These are phyloP conservation scores for Myotis brandtii DNA, from an alignment of 2,113 vertebrate genomes.

Conservation along the genomic window DNA sequence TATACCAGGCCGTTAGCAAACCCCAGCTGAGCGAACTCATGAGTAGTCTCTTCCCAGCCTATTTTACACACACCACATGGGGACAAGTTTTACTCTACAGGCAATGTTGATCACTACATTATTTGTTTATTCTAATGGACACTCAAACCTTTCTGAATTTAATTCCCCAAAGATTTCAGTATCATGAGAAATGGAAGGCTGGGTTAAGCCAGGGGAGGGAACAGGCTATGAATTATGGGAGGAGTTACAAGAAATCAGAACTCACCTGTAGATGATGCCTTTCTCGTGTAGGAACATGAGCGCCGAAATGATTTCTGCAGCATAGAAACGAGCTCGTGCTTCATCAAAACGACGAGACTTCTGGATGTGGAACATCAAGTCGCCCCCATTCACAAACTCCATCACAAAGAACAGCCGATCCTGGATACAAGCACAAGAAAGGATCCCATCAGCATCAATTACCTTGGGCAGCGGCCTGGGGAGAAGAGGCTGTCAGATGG, in stretches of 20 bases:
- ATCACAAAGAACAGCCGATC: conserved; percentile 99
- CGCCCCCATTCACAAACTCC: conserved; percentile 99
- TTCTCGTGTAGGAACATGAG: conserved; percentile 97
- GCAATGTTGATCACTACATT: background rate
- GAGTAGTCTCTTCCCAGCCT: background rate
- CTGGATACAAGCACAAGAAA: conserved; percentile 84
- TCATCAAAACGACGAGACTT: conserved; percentile 98
- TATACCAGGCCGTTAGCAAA: background rate
- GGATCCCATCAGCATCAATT: background rate
- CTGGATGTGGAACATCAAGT: conserved; percentile 99
- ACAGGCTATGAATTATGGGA: too few relatives aligned
- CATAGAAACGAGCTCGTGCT: conserved; percentile 94
- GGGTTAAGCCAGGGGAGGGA: background rate
- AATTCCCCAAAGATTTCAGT: background rate
- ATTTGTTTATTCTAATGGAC: background rate
- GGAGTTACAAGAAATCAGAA: background rate
- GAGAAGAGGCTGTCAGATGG: background rate
- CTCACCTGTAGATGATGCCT: conserved; percentile 97
- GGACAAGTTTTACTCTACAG: background rate
- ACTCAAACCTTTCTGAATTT: background rate
- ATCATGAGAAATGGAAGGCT: background rate
- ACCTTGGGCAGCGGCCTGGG: background rate
- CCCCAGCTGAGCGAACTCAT: background rate
- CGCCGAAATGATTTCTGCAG: conserved; percentile 97
- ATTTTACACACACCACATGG: background rate